Evolutionary conservation across 1,140 invertebrate genomes (phyloP), one percentile per base, ranked within the genome.

Genomic region (Heterodera schachtii): DNA sequence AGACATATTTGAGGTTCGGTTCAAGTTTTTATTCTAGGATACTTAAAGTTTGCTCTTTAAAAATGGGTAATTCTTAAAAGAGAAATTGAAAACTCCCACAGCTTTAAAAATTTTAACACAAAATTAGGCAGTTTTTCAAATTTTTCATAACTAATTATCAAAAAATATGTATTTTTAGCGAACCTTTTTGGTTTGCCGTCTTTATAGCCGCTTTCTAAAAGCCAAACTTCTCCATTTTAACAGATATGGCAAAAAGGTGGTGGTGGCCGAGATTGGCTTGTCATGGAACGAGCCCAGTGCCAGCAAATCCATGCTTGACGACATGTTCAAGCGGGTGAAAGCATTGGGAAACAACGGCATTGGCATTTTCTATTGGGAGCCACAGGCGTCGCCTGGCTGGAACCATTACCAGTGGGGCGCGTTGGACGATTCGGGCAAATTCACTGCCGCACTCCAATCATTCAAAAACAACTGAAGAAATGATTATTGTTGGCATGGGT

Each of bases 221-320:
- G 13, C 6, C 5, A 41, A 31, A 8, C 41, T 43, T 69, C 3
- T 1, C 31, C 69, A 71, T 31, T 46, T 31, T n/a, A 16, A 6
- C 9, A 71, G 69, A 31, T 71, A 71, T 19, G 69, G 31, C 31
- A 71, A 71, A 19, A 41, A 41, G 69, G 69, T 71, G 69, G 5
- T 71, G 69, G 69, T 71, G 69, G 69, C 44, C 69, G 69, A 71
- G 21, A 46, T 71, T 11, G 69, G 69, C 69, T 31, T 71, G 21
- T 11, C 69, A 11, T 71, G 69, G 69, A 19, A 31, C 31, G 31
- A 71, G 69, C 3, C 31, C 7, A 16, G 31, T 19, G 3, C 19
- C 8, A 13, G 31, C 31, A 71, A 31, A 19, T 41, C n/a, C 3
- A 71, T 71, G 69, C 9, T 71, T 7, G n/a, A 41, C 8, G 69